Evolutionary conservation across 1,140 invertebrate species (phyloP).

Genomic region (Metaphire vulgaris): DNA sequence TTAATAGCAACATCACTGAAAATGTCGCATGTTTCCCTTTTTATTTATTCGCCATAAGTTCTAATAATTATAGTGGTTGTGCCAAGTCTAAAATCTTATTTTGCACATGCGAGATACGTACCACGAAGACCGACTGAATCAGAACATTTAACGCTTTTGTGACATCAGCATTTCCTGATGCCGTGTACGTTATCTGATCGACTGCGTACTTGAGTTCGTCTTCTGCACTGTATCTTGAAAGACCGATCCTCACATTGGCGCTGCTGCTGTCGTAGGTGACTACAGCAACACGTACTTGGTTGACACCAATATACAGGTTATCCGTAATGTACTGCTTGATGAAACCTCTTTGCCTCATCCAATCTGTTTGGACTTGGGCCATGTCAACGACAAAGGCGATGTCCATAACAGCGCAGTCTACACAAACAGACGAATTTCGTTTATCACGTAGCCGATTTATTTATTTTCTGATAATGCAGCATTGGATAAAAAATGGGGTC

Average conservation of each 20-base stretch:
- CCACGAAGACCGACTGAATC: background rate
- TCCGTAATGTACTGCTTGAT: background rate
- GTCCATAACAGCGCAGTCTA: constrained; percentile 7
- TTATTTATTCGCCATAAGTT: background rate
- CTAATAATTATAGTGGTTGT: background rate
- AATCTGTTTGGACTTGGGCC: background rate
- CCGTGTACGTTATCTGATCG: background rate
- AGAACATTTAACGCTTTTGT: background rate
- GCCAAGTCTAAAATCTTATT: background rate
- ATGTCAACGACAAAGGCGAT: background rate
- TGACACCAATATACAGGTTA: background rate
- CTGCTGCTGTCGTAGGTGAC: constrained; percentile 7
- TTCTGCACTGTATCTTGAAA: background rate
- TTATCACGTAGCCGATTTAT: too few relatives aligned
- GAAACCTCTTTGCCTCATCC: background rate
- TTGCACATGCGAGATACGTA: background rate
- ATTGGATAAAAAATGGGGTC: background rate
- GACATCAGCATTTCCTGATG: background rate
- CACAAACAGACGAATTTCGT: background rate
- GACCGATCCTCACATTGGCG: background rate
- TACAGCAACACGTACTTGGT: background rate
- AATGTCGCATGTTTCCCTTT: background rate
- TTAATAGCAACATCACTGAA: background rate
- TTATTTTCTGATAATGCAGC: too few relatives aligned
- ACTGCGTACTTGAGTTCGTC: background rate